These are phyloP conservation scores for Stramonita haemastoma DNA, from an alignment of 2,888 invertebrate genomes.

Conservation along the genomic window DNA sequence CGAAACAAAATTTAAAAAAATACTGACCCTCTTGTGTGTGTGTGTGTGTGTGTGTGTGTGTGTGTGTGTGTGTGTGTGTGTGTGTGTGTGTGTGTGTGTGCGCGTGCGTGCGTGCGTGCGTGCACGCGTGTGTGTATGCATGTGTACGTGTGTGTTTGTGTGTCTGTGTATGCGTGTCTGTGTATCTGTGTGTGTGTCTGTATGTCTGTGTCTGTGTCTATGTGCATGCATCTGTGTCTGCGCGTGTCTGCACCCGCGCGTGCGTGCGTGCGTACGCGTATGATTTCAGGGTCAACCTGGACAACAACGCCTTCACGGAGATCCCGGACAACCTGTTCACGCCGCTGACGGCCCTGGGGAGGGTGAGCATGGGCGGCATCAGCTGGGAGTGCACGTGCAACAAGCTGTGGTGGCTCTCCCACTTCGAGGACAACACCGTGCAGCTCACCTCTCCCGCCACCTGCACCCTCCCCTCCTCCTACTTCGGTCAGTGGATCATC, in stretches of 20 bases:
- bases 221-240: not conserved
- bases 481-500: not conserved
- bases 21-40: not conserved
- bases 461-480: conserved; percentile 17
- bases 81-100: not conserved
- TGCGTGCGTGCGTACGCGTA: too few species aligned
- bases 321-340: conserved; percentile 30
- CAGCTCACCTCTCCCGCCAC: conserved; percentile 22
- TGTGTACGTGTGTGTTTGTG: too few species aligned
- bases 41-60: not conserved
- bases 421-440: conserved; percentile 22
- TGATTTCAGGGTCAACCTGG: conserved; percentile 25
- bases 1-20: too few species aligned
- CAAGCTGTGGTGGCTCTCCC: conserved; percentile 40
- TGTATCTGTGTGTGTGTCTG: not conserved
- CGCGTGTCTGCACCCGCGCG: too few species aligned
- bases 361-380: conserved; percentile 35
- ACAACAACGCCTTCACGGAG: conserved; percentile 42
- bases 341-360: conserved; percentile 38
- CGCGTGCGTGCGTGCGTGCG: not conserved
- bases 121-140: too few species aligned
- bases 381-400: conserved; percentile 43
- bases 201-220: not conserved
- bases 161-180: too few species aligned
- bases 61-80: not conserved